Evolutionary conservation across 2,797 vertebrate species (phyloP), one percentile per base, ranked within the genome.

Genomic region (Salarias fasciatus): DNA sequence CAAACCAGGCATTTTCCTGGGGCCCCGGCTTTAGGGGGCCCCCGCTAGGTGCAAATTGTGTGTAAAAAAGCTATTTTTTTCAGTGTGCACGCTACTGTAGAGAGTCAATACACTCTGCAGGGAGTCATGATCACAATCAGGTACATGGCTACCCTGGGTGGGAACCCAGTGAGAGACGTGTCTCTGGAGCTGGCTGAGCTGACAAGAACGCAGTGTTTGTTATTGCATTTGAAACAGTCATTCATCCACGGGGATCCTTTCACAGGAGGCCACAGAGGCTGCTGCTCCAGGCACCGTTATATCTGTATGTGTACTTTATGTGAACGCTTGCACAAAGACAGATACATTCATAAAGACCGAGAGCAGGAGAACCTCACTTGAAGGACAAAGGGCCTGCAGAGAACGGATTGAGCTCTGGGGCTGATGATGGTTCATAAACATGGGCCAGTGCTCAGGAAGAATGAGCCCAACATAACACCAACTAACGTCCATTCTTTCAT

Each of bases 371-470:
- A 41, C 61, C 24, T 54, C 12, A 44, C 35, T 24, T 73, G n/a
- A 45, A 35, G 55, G 49, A 50, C 42, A 9, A 15, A 36, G 31
- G 38, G 35, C 40, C 49, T 48, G 42, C 51, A 50, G 33, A 44
- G 54, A 8, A 77, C 63, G 71, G 30, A 63, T 74, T 63, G 68
- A 0, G 68, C 81, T 83, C 33, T 51, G 63, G 84, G 82, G 79
- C 35, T 60, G 41, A 72, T n/a, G 8, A 41, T 35, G 36, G 58
- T 24, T 80, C 36, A 64, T 13, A 46, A 64, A 63, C 64, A 71
- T 68, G 79, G 67, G 24, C 67, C 80, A 80, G 67, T 69, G 75
- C 72, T 73, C 68, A 45, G 67, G 68, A 80, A 84, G 14, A 86
- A 89, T 53, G 56, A 11, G 46, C 10, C 47, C 47, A 47, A 29